Evolutionary conservation across 2,113 vertebrate species (phyloP).

Genomic region (Shinisaurus crocodilurus): DNA sequence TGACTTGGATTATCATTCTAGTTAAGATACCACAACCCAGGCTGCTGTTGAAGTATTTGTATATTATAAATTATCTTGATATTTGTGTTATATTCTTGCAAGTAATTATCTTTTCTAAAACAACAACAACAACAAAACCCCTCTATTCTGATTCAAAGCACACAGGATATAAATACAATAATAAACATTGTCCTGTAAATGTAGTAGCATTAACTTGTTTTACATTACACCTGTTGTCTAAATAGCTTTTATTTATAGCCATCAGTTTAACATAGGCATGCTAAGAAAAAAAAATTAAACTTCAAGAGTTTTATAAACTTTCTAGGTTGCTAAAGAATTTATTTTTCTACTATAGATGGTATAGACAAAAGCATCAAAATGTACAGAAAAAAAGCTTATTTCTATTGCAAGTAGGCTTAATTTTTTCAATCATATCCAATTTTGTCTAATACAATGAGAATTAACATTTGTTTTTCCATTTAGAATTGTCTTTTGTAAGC

Average conservation of each 20-base stretch:
- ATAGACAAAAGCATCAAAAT: constrained; percentile 81
- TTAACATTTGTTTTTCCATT: constrained; percentile 77
- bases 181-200: constrained; percentile 82
- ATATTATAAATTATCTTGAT: constrained; percentile 84
- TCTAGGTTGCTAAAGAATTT: constrained; percentile 88
- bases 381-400: constrained; percentile 82
- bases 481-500: constrained; percentile 72
- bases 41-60: constrained; percentile 83
- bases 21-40: constrained; percentile 70
- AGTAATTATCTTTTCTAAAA: constrained; percentile 86
- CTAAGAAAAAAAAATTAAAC: constrained; percentile 80
- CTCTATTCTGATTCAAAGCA: constrained; percentile 81
- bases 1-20: constrained; percentile 73
- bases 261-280: constrained; percentile 80
- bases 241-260: constrained; percentile 85
- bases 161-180: constrained; percentile 82
- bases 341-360: constrained; percentile 87
- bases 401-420: constrained; percentile 79
- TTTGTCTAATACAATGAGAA: constrained; percentile 67
- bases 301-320: constrained; percentile 86
- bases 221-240: constrained; percentile 80
- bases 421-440: constrained; percentile 75
- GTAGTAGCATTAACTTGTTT: constrained; percentile 83
- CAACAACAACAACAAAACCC: constrained; percentile 72
- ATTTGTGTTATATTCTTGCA: constrained; percentile 81